A percentile compares a stretch with the other conserved stretches of the same genome.
Evolutionary conservation across 2,888 invertebrate species (phyloP).

Genomic region (Arrhopalites spinosus): DNA sequence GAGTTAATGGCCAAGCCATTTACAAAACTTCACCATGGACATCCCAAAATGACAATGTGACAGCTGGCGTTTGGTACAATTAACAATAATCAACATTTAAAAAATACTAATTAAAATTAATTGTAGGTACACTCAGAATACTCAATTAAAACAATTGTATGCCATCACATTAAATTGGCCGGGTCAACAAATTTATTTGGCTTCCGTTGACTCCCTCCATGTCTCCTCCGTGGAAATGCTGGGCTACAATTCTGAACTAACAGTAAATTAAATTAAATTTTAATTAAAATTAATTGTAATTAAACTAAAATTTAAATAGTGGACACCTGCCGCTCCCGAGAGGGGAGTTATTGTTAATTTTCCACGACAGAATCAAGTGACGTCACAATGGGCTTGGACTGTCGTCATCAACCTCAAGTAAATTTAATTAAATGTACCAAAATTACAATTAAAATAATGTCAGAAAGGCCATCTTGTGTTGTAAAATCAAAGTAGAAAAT

Average conservation of each 20-base stretch:
- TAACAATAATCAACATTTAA: background rate
- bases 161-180: constrained; percentile 60
- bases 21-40: constrained; percentile 62
- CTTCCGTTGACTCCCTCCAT: constrained; percentile 46
- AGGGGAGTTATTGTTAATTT: constrained; percentile 33
- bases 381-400: constrained; percentile 52
- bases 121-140: constrained; percentile 47
- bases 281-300: background rate
- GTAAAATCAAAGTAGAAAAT: no score
- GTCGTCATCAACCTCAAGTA: constrained; percentile 36
- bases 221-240: background rate
- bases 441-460: no score
- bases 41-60: constrained; percentile 77
- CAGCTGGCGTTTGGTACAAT: constrained; percentile 73
- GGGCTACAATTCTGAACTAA: background rate
- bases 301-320: constrained; percentile 4
- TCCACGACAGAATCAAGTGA: constrained; percentile 30
- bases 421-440: no score
- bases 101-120: no score
- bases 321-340: constrained; percentile 4
- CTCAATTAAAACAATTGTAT: constrained; percentile 57
- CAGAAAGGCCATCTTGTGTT: no score
- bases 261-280: background rate
- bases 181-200: constrained; percentile 46
- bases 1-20: constrained; percentile 61